These are phyloP conservation scores for Biston stratarius DNA, from an alignment of 2,888 invertebrate genomes.

Conservation along the genomic window DNA sequence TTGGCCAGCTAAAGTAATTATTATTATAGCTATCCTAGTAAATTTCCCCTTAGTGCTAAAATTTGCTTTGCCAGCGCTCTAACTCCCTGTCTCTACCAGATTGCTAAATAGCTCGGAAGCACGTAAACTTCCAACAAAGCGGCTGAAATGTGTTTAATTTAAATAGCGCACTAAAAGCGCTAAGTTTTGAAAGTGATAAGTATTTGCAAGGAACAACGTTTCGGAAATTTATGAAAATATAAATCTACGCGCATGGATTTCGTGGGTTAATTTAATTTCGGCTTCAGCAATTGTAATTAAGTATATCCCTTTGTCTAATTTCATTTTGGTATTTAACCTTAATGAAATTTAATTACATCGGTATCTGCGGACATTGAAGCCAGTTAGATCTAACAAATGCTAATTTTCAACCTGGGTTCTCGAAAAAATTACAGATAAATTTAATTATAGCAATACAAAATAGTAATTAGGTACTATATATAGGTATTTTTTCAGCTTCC, in stretches of 20 bases:
- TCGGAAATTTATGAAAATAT: conserved; percentile 25
- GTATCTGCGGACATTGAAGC: conserved; percentile 1
- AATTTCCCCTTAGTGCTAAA: conserved; percentile 8
- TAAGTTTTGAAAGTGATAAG: conserved; percentile 12
- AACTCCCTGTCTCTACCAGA: conserved; percentile 20
- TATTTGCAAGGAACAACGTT: conserved; percentile 22
- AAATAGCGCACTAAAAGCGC: conserved; percentile 18
- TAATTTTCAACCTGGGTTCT: not conserved
- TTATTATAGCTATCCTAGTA: not conserved
- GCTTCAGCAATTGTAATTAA: conserved; percentile 29
- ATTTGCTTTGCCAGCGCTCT: conserved; percentile 12
- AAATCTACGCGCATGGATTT: conserved; percentile 12
- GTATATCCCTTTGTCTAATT: conserved; percentile 28
- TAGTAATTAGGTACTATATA: too few species aligned
- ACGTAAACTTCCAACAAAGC: conserved; percentile 32
- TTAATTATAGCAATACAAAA: too few species aligned
- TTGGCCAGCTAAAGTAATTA: too few species aligned
- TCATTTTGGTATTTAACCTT: conserved; percentile 23
- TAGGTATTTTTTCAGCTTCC: too few species aligned
- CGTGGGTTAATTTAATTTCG: conserved; percentile 25
- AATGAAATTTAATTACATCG: conserved; percentile 25
- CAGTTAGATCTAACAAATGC: not conserved
- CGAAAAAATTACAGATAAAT: not conserved
- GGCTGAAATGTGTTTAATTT: conserved; percentile 27
- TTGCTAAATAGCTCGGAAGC: conserved; percentile 30